Conservation (phyloP, 2,113 vertebrate genomes). For the Poeciliopsis occidentalis region DNA sequence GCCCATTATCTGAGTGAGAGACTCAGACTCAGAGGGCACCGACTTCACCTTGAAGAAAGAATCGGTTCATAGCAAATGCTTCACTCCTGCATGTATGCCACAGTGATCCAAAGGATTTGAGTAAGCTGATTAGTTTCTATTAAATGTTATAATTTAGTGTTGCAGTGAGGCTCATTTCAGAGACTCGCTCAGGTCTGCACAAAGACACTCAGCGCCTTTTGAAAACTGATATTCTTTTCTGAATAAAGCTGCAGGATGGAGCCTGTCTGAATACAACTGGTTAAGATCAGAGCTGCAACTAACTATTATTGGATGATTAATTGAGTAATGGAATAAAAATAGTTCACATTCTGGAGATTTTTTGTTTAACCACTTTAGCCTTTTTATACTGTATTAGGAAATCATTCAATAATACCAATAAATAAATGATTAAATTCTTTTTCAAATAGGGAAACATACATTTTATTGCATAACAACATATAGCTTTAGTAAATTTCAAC, state of each 20-base stretch:
- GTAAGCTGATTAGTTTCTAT: conserved; percentile 45
- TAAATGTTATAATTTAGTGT: conserved; percentile 35
- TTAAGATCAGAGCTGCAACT: neutral
- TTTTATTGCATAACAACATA: too few relatives aligned
- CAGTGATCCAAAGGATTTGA: conserved; percentile 38
- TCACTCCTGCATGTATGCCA: conserved; percentile 17
- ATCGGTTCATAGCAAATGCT: conserved; percentile 45
- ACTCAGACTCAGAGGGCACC: conserved; percentile 40
- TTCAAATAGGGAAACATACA: too few relatives aligned
- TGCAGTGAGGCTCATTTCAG: conserved; percentile 7
- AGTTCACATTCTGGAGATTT: too few relatives aligned
- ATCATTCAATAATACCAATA: too few relatives aligned
- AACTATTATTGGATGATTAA: too few relatives aligned
- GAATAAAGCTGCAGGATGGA: neutral
- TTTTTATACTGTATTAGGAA: too few relatives aligned
- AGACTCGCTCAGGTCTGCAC: conserved; percentile 17
- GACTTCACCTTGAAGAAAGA: conserved; percentile 58
- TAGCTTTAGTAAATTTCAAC: too few relatives aligned
- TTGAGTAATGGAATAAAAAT: too few relatives aligned
- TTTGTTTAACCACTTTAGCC: too few relatives aligned
- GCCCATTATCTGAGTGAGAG: conserved; percentile 47
- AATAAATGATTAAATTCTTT: too few relatives aligned
- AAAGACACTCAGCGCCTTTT: conserved; percentile 18
- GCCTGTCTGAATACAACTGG: neutral
- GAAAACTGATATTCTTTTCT: conserved; percentile 23